Conservation (phyloP, 2,888 invertebrate species). For the Liopterus haemorrhoidalis region DNA sequence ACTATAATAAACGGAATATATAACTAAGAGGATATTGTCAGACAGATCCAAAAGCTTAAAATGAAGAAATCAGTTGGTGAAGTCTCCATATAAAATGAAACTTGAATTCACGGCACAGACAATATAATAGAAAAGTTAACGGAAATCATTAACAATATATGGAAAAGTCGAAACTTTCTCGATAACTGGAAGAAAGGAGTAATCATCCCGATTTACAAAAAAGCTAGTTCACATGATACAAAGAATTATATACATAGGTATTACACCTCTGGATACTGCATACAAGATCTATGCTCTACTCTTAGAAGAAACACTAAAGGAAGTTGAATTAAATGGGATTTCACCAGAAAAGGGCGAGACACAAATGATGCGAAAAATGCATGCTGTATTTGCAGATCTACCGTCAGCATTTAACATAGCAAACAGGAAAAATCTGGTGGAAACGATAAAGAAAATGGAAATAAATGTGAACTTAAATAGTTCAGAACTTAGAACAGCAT, state of each 20-base stretch:
- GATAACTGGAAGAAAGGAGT: too few relatives aligned
- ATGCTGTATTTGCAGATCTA: constrained; percentile 19
- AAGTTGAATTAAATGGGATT: not conserved
- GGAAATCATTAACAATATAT: too few relatives aligned
- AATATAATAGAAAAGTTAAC: too few relatives aligned
- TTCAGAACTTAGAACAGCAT: not conserved
- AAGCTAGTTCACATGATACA: not conserved
- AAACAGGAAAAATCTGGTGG: not conserved
- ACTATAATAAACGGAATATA: too few relatives aligned
- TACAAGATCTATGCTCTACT: not conserved
- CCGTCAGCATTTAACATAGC: constrained; percentile 3
- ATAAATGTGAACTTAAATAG: not conserved
- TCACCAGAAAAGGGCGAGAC: constrained; percentile 9
- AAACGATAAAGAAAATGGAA: not conserved
- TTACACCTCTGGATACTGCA: not conserved
- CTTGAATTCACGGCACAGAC: too few relatives aligned
- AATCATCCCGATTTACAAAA: not conserved
- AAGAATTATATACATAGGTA: not conserved
- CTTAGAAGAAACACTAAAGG: not conserved
- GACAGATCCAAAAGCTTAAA: too few relatives aligned
- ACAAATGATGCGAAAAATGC: constrained; percentile 8
- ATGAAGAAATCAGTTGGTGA: too few relatives aligned
- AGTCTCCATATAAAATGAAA: too few relatives aligned
- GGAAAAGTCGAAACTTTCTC: too few relatives aligned
- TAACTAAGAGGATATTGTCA: too few relatives aligned